Conservation (phyloP, 2,888 invertebrate genomes). For the Pogonocherus hispidulus region DNA sequence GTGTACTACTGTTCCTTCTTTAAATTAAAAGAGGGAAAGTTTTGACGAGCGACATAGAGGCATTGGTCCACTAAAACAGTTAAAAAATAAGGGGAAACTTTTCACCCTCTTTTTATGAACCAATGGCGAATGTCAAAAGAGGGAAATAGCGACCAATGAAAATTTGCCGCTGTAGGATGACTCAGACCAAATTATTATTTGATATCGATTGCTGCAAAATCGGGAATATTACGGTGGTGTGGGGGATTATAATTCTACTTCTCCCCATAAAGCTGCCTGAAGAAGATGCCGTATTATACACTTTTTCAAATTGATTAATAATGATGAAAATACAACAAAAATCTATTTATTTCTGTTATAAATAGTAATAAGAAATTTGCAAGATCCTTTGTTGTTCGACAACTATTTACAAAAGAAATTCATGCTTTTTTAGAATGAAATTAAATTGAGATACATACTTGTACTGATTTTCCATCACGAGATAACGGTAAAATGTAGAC, state of each 20-base stretch:
- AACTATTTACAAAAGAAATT: no score
- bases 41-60: conserved; percentile 32
- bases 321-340: neutral
- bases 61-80: conserved; percentile 62
- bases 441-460: no score
- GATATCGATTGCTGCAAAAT: conserved; percentile 51
- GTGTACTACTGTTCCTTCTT: conserved; percentile 33
- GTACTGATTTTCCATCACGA: no score
- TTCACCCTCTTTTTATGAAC: conserved; percentile 61
- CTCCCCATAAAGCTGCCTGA: neutral
- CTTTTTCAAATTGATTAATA: neutral
- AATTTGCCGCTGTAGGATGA: conserved; percentile 51
- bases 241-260: conserved; percentile 16
- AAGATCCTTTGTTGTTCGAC: no score
- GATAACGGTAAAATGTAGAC: no score
- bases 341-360: neutral
- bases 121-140: conserved; percentile 60
- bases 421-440: no score
- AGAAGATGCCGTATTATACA: neutral
- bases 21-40: conserved; percentile 36
- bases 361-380: neutral
- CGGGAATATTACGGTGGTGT: conserved; percentile 24
- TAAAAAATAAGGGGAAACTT: conserved; percentile 63
- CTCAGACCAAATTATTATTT: conserved; percentile 59
- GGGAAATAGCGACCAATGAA: conserved; percentile 59